Conservation (phyloP, 2,888 invertebrate species). For the Podabrus alpinus region DNA sequence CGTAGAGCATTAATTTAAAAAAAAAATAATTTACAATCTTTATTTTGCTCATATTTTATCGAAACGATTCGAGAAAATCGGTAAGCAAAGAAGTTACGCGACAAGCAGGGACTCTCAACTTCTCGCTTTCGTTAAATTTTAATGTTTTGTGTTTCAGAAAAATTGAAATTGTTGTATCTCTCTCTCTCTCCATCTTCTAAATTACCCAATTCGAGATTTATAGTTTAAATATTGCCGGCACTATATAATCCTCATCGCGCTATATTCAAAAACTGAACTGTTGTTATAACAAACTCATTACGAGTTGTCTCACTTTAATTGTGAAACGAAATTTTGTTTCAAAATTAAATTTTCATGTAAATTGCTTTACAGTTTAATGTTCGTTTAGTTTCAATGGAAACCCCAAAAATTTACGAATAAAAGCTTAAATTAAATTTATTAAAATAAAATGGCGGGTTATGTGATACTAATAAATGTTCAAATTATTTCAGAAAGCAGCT, state of each 20-base stretch:
- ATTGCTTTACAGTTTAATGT: not conserved
- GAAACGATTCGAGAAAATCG: not conserved
- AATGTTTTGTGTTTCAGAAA: not conserved
- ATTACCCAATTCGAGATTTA: not conserved
- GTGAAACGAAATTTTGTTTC: not conserved
- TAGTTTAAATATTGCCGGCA: not conserved
- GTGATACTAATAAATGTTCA: not conserved
- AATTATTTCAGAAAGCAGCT: not conserved
- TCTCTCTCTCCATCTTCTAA: not conserved
- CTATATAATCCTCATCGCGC: too few species aligned
- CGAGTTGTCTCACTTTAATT: too few species aligned
- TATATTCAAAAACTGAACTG: not conserved
- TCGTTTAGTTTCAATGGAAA: not conserved
- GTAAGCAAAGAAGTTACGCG: not conserved
- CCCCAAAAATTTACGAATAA: not conserved
- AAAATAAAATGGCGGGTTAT: not conserved
- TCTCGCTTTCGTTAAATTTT: not conserved
- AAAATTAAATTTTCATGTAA: constrained; percentile 3
- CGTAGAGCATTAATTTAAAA: not conserved
- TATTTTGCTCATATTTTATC: not conserved
- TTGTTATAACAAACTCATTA: not conserved
- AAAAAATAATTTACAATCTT: not conserved
- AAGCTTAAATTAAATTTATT: not conserved
- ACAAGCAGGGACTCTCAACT: not conserved
- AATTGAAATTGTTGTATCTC: not conserved